Conservation (phyloP, 2,113 vertebrate genomes). For the Stegastes partitus region DNA sequence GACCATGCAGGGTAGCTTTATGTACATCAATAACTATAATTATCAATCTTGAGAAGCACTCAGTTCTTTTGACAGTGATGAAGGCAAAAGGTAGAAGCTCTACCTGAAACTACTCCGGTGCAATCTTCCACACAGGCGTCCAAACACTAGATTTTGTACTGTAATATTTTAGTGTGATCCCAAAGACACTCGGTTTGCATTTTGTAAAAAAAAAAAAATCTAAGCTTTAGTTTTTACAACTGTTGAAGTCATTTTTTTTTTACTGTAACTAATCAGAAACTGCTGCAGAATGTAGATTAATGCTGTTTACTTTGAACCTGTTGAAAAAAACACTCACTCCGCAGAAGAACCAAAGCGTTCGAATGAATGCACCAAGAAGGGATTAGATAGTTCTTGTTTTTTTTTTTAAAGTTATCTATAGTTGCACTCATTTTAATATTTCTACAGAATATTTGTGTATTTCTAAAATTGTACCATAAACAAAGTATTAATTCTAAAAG, state of each 20-base stretch:
- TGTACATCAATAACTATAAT: too few species aligned
- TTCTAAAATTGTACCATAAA: background rate
- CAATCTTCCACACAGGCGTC: background rate
- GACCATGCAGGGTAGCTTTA: background rate
- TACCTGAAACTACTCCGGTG: background rate
- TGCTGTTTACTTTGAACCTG: background rate
- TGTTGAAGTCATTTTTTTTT: background rate
- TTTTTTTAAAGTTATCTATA: background rate
- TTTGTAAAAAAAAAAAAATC: conserved; percentile 14
- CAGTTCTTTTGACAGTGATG: background rate
- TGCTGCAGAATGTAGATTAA: background rate
- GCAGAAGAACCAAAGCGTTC: conserved; percentile 3
- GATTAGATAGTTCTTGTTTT: background rate
- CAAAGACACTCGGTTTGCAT: conserved; percentile 2
- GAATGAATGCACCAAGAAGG: background rate
- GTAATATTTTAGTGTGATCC: conserved; percentile 8
- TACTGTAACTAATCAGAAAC: conserved; percentile 8
- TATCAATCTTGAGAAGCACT: background rate
- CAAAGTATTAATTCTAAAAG: background rate
- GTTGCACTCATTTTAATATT: conserved; percentile 40
- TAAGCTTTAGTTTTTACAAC: conserved; percentile 6
- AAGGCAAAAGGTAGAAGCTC: background rate
- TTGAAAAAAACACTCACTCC: background rate
- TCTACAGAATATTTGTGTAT: conserved; percentile 2
- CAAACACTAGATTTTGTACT: background rate